Evolutionary conservation across 2,797 vertebrate species (phyloP).

Genomic region (Dendrocincla tyrannina): DNA sequence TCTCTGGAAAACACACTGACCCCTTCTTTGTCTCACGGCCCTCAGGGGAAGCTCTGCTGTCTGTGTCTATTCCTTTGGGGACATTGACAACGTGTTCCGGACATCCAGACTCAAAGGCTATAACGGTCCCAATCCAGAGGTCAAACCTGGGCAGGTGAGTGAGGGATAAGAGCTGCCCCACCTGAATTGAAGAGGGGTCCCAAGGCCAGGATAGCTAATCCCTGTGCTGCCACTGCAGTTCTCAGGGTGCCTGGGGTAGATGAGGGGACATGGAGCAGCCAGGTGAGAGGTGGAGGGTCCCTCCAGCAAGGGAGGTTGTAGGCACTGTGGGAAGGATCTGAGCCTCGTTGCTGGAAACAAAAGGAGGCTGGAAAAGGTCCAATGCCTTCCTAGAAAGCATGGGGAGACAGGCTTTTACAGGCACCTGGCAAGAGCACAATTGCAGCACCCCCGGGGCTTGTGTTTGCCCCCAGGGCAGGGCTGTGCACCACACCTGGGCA

Average conservation of each 20-base stretch:
- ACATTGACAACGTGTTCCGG: conserved; percentile 69
- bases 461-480: background rate
- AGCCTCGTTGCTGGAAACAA: background rate
- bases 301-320: too few relatives aligned
- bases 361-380: background rate
- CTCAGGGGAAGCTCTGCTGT: conserved; percentile 77
- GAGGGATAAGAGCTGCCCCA: background rate
- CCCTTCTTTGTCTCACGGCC: background rate
- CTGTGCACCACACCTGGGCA: background rate
- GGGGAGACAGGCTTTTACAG: background rate
- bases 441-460: background rate
- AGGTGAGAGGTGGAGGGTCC: background rate
- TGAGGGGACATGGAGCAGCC: background rate
- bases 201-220: background rate
- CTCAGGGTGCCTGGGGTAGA: background rate
- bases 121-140: conserved; percentile 19
- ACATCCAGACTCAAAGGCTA: conserved; percentile 75
- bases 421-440: rapidly evolving
- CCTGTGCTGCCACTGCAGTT: background rate
- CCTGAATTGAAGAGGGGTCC: rapidly evolving
- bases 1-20: background rate
- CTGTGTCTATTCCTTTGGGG: conserved; percentile 72
- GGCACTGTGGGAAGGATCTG: rapidly evolving
- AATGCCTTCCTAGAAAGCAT: rapidly evolving
- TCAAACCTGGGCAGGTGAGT: conserved; percentile 77